phyloP scores from a whole-genome alignment of 2,888 invertebrate genomes.

The Argyra leucocephala region DNA sequence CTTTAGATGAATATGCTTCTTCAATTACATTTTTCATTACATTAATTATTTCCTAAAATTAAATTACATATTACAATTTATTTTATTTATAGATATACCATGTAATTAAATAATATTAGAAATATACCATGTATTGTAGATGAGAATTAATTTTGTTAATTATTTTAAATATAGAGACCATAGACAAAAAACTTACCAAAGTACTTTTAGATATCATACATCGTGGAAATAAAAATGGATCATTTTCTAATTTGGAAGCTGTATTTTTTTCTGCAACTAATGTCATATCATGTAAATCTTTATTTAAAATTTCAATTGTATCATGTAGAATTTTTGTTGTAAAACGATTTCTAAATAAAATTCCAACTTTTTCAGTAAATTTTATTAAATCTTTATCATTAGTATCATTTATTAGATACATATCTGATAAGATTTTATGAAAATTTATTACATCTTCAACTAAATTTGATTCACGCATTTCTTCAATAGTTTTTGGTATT shows the following conservation, averaged over 20 bases:
- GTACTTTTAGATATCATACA: conserved; percentile 42
- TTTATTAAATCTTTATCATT: conserved; percentile 52
- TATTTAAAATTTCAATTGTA: conserved; percentile 64
- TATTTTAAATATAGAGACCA: no score
- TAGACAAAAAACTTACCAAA: conserved; percentile 35
- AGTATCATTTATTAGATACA: conserved; percentile 48
- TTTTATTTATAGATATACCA: conserved; percentile 9
- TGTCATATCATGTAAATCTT: conserved; percentile 68
- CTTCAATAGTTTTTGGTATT: conserved; percentile 65
- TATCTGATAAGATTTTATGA: conserved; percentile 52
- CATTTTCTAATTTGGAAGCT: conserved; percentile 29
- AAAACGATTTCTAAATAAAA: conserved; percentile 65
- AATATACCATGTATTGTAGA: no score
- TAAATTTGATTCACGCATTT: conserved; percentile 57
- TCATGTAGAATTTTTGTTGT: conserved; percentile 59
- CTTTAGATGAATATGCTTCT: conserved; percentile 27
- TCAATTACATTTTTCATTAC: conserved; percentile 38
- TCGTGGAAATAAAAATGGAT: conserved; percentile 38
- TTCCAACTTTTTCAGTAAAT: conserved; percentile 64
- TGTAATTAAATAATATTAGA: conserved; percentile 14
- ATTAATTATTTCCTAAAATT: conserved; percentile 34
- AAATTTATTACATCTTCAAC: conserved; percentile 57
- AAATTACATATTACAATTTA: not conserved
- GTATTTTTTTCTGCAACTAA: conserved; percentile 46
- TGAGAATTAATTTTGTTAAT: not conserved